Percentiles rank a stretch among this genome's conserved stretches.
Conservation (phyloP, 2,888 invertebrate species). For the Archips crataeganus region DNA sequence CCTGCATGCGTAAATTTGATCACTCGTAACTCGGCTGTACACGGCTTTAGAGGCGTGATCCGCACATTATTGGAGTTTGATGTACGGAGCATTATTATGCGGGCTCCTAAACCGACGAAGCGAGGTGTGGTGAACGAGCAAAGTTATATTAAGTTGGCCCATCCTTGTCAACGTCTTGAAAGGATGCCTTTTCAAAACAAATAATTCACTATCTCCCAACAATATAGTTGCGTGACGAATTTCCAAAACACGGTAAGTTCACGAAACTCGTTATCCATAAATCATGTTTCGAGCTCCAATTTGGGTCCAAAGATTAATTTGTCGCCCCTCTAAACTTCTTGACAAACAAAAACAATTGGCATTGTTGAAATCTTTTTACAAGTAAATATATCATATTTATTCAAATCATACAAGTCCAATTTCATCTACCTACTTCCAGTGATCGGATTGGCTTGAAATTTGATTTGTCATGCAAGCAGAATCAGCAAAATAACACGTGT, state of each 20-base stretch:
- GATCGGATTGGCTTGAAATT: no score
- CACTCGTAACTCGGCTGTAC: constrained; percentile 26
- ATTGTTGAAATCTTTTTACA: constrained; percentile 26
- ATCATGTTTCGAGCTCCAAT: constrained; percentile 17
- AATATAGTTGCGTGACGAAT: constrained; percentile 25
- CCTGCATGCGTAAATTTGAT: constrained; percentile 31
- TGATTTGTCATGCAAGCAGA: no score
- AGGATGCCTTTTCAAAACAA: constrained; percentile 71
- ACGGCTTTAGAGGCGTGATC: constrained; percentile 63
- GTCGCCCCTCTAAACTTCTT: constrained; percentile 26
- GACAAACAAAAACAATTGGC: constrained; percentile 24
- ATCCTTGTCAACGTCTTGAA: constrained; percentile 59
- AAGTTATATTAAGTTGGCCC: constrained; percentile 81
- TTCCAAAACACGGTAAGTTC: neutral
- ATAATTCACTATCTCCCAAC: constrained; percentile 48
- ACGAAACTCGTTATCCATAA: constrained; percentile 22
- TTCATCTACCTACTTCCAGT: no score
- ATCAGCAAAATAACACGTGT: no score
- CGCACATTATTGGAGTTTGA: constrained; percentile 66
- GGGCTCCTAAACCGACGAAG: constrained; percentile 46
- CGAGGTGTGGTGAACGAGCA: constrained; percentile 77
- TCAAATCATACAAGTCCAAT: no score
- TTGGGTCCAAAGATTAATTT: constrained; percentile 18
- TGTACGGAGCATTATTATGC: constrained; percentile 71
- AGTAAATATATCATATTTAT: no score